These are phyloP conservation scores for Campodea augens DNA, from an alignment of 1,140 invertebrate genomes.

Conservation along the genomic window DNA sequence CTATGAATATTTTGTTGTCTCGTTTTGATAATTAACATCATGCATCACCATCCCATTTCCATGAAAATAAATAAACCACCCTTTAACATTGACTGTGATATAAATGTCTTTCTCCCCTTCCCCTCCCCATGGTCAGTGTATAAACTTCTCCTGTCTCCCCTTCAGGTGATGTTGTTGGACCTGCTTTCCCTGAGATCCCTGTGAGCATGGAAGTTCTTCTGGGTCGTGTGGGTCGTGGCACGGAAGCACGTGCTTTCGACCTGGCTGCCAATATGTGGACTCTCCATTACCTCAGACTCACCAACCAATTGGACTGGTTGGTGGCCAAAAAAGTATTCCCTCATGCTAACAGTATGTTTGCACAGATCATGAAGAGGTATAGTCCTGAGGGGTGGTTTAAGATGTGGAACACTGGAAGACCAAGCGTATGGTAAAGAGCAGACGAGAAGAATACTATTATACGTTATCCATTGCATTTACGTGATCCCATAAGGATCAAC, in stretches of 20 bases:
- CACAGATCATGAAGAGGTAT: conserved; percentile 25
- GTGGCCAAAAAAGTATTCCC: conserved; percentile 20
- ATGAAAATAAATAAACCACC: no score
- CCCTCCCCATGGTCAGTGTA: no score
- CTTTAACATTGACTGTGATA: no score
- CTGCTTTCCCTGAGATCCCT: conserved; percentile 20
- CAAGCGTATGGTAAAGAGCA: conserved; percentile 30
- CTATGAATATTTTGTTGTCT: no score
- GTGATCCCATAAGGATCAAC: no score
- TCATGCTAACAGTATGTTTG: conserved; percentile 27
- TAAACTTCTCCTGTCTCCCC: no score
- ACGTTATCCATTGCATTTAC: no score
- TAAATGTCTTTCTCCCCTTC: no score
- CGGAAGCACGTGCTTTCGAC: conserved; percentile 35
- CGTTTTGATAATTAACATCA: no score
- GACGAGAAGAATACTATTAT: no score
- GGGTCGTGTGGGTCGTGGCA: conserved; percentile 21
- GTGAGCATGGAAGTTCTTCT: conserved; percentile 17
- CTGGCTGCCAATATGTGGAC: conserved; percentile 36
- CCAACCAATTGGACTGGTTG: conserved; percentile 29
- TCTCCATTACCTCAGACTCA: conserved; percentile 35
- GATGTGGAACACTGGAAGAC: conserved; percentile 25
- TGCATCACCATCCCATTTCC: no score
- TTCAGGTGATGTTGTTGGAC: conserved; percentile 36
- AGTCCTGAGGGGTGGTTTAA: conserved; percentile 24